Base-by-base conservation (phyloP, 2,888 invertebrate species). In the Ophion obscuratus region DNA sequence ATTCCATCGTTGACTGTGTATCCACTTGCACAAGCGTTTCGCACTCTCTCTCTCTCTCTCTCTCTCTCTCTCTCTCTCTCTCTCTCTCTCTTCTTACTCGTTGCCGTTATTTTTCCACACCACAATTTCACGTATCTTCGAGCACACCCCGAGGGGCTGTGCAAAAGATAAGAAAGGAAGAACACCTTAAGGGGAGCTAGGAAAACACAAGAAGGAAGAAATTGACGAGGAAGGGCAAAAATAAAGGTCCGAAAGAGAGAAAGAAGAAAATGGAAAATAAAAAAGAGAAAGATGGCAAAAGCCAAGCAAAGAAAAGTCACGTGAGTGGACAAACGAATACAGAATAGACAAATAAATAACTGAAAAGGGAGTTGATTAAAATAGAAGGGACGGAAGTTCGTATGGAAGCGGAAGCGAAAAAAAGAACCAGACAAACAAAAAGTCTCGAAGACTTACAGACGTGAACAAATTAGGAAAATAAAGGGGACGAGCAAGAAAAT, bases 1-100 rank as follows among this genome's bases (percentile, higher is more conserved):
- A 86, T 86, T 86, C 86, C 86, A 83, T 24, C 68, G 73, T 68
- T 67, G 74, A 81, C 73, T 77, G 86, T 83, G 85, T 83, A 82
- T 77, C 83, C 83, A 67, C 62, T 80, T 80, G 75, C 66, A 59
- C n/a, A 36, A 59, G 47, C 62, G 5, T 36, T 17, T 36, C 5
- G n/a, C 24, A 2, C 7, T 70, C 75, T 64, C 64, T 76, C 47
- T 64, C 62, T 36, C 59, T 61, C 59, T 71, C 17, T 17, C 17
- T 36, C 40, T 17, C n/a, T 9, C 24, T 5, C 40, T 61, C 78
- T 68, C 53, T 62, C 53, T 62, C 14, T 73, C 57, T 40, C 66
- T 81, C 59, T 66, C 66, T 74, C 76, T 47, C 76, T 57, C 57
- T 77, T 66, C 53, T 31, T 61, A 59, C 62, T 62, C 81, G 40